These are phyloP conservation scores for Aratinga solstitialis DNA, from an alignment of 2,797 vertebrate genomes.

Conservation along the genomic window DNA sequence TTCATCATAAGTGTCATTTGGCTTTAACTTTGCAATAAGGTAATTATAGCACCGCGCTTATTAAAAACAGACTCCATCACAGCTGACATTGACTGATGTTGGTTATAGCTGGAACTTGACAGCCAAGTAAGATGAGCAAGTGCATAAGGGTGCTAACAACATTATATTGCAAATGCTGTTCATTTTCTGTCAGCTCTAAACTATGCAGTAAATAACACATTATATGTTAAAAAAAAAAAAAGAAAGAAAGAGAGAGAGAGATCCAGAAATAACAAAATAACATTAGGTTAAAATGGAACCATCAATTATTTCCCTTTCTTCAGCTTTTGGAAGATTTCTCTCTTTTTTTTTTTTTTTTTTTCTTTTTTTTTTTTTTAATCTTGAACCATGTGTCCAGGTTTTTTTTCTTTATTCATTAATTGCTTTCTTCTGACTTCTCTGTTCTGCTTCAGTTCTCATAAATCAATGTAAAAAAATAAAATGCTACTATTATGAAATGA, in stretches of 20 bases:
- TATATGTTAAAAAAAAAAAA: slow-evolving; percentile 27
- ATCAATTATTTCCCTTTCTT: slow-evolving; percentile 74
- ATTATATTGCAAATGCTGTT: slow-evolving; percentile 78
- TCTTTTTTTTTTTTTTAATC: neutral
- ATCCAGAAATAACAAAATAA: slow-evolving; percentile 79
- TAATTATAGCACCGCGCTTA: slow-evolving; percentile 70
- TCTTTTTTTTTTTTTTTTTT: neutral
- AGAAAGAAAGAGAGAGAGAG: neutral
- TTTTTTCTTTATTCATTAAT: slow-evolving; percentile 60
- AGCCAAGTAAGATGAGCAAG: slow-evolving; percentile 74
- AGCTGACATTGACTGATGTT: slow-evolving; percentile 74
- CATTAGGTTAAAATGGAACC: slow-evolving; percentile 75
- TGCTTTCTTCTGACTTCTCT: slow-evolving; percentile 63
- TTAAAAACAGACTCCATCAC: slow-evolving; percentile 70
- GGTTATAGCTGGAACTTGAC: slow-evolving; percentile 65
- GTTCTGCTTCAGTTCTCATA: slow-evolving; percentile 65
- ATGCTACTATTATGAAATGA: slow-evolving; percentile 67
- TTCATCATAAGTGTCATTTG: slow-evolving; percentile 70
- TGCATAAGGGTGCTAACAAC: slow-evolving; percentile 63
- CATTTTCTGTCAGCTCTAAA: slow-evolving; percentile 79
- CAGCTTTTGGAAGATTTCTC: slow-evolving; percentile 46
- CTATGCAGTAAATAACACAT: slow-evolving; percentile 79
- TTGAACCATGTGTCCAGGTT: neutral
- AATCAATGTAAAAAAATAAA: slow-evolving; percentile 72
- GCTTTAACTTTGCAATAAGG: slow-evolving; percentile 70